Base-by-base conservation (phyloP, 2,888 invertebrate species). In the Epirrhoe alternata region DNA sequence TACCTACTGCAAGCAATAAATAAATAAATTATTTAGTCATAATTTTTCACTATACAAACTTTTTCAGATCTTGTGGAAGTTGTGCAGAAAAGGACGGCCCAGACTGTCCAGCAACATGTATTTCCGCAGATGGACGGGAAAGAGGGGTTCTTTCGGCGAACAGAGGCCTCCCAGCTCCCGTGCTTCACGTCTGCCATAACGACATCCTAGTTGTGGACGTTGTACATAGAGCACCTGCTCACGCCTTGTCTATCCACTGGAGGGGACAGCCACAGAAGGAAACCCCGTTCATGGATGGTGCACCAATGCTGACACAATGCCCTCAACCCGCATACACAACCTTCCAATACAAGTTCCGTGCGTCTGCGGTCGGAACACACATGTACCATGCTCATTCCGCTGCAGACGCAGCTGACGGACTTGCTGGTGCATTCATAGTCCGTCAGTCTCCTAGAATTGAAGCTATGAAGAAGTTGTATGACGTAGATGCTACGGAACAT, bases 171-270 rank as follows among this genome's bases (percentile, higher is more conserved):
- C 97, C 97, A 0, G 94, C 94, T 5, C 95, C 95, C 0, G 82
- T 94, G 0, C 92, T 95, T 5, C 94, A 96, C 86, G 96, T 96
- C 14, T 96, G 96, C 80, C 94, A 96, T 77, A 96, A 96, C 80
- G 97, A 97, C 81, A 95, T 96, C 60, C 90, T 97, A 5, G 95
- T 97, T 0, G 96, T 97, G 0, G 96, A 97, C 77, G 96, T 97
- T 1, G 94, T 95, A 5, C 97, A 97, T 79, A 93, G 95, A 71
- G 94, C 97, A 58, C 95, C 96, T 0, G 96, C 96, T 0, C 95
- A 96, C 77, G 95, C 95, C 0, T 90, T 96, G 0, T 94, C 96
- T 0, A 94, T 97, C 57, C 97, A 97, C 85, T 97, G 97, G 97
- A 95, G 97, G 70, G 97, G 97, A 0, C 97, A 97, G 72, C 96